Percentiles rank a stretch among this genome's conserved stretches.
Evolutionary conservation across 2,113 vertebrate species (phyloP).

Genomic region (Etheostoma cragini): DNA sequence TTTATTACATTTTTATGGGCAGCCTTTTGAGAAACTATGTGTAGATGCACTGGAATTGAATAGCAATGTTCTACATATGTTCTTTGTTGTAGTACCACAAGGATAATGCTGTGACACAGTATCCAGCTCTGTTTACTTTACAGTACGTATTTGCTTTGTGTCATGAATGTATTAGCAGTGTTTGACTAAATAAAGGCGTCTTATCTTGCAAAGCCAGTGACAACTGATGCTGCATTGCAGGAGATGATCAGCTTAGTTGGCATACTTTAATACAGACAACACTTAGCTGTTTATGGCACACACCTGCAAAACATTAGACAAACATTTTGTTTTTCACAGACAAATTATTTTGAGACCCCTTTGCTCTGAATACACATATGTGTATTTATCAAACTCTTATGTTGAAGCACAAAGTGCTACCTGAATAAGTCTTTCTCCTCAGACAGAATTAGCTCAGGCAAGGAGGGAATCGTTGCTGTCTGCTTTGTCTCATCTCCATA

Average conservation of each 20-base stretch:
- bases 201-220: slow-evolving; percentile 22
- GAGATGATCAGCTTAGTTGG: slow-evolving; percentile 19
- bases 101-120: not conserved
- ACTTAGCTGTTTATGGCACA: slow-evolving; percentile 24
- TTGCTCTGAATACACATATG: slow-evolving; percentile 28
- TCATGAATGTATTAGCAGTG: not conserved
- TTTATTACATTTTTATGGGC: too few species aligned
- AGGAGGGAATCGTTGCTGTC: slow-evolving; percentile 60
- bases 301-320: slow-evolving; percentile 41
- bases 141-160: not conserved
- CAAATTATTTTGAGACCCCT: slow-evolving; percentile 23
- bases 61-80: not conserved
- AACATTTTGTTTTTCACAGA: slow-evolving; percentile 5
- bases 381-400: slow-evolving; percentile 42
- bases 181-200: not conserved
- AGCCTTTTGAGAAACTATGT: too few species aligned
- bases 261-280: slow-evolving; percentile 32
- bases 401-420: slow-evolving; percentile 43
- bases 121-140: not conserved
- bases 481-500: slow-evolving; percentile 71
- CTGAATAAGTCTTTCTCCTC: slow-evolving; percentile 39
- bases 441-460: slow-evolving; percentile 70
- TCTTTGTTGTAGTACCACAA: not conserved
- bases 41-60: not conserved
- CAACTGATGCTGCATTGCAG: not conserved